Evolutionary conservation across 2,888 invertebrate genomes (phyloP), one percentile per base, ranked within the genome.

Genomic region (Dryobota labecula): DNA sequence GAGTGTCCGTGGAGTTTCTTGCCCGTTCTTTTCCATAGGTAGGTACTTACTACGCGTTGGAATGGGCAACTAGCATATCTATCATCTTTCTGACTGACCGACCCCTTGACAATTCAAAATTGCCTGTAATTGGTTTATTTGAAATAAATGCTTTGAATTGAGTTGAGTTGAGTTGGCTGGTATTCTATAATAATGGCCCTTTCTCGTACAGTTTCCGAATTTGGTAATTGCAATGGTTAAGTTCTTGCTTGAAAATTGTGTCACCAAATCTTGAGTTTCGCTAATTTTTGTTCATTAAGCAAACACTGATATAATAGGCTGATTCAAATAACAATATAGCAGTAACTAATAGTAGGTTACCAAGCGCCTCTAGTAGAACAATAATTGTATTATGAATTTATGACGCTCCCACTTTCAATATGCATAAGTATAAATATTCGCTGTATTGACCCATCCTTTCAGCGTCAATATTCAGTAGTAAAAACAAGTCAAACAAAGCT

Each of bases 401-500:
- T 30, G 30, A 9, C 20, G 13, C 47, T 49, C 47, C 24, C 49
- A 41, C 6, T 27, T 47, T 33, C 33, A 56, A 20, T 15, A 45
- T 0, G 4, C 13, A 15, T 5, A 27, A 3, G 20, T 43, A 33
- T 27, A 24, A 53, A 64, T 36, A 60, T 73, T 76, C 27, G 47
- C 73, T 27, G 9, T 47, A 69, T 78, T 78, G 38, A 49, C 72
- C 24, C 15, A 54, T 43, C 68, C 38, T 60, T 73, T 73, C 83
- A 82, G 60, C 51, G 49, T 36, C 45, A 61, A 65, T 51, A 78
- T 79, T 63, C 81, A 80, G 84, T 80, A 76, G 75, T 80, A 83
- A 76, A 75, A 65, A 77, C 70, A 65, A 63, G n/a, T 61, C 68
- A 78, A 80, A 82, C 65, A 71, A 51, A 66, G 58, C 45, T 64